Evolutionary conservation across 2,113 vertebrate genomes (phyloP).

Genomic region (Suncus etruscus): DNA sequence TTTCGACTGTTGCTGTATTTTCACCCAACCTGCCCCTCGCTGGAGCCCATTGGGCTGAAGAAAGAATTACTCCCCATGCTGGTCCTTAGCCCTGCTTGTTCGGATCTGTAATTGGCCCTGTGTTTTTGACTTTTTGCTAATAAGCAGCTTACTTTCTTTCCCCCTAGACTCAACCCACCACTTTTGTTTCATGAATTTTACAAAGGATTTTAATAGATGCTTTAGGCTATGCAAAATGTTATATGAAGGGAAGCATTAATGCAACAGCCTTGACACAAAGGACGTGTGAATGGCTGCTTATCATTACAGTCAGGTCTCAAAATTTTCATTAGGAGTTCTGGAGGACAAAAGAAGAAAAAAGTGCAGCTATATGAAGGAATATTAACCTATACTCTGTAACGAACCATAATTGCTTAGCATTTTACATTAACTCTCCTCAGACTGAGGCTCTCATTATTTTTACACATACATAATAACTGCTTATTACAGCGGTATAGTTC

Average conservation of each 20-base stretch:
- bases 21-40: slow-evolving; percentile 91
- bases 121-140: slow-evolving; percentile 99
- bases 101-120: slow-evolving; percentile 99
- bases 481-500: slow-evolving; percentile 90
- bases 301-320: slow-evolving; percentile 98
- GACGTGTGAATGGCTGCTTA: slow-evolving; percentile 98
- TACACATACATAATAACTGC: slow-evolving; percentile 95
- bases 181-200: slow-evolving; percentile 99
- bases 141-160: slow-evolving; percentile 99
- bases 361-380: slow-evolving; percentile 95
- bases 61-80: slow-evolving; percentile 98
- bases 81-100: slow-evolving; percentile 97
- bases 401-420: slow-evolving; percentile 99
- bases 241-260: slow-evolving; percentile 97
- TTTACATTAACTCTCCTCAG: slow-evolving; percentile 93
- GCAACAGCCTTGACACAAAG: slow-evolving; percentile 95
- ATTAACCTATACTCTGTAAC: slow-evolving; percentile 99
- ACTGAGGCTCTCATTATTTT: slow-evolving; percentile 96
- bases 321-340: slow-evolving; percentile 99
- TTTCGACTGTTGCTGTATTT: slow-evolving; percentile 93
- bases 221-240: slow-evolving; percentile 99
- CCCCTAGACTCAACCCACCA: slow-evolving; percentile 99
- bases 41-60: slow-evolving; percentile 95
- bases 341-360: slow-evolving; percentile 93
- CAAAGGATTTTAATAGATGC: slow-evolving; percentile 99